These are phyloP conservation scores for Callionymus lyra DNA, from an alignment of 2,113 vertebrate species.

Conservation along the genomic window DNA sequence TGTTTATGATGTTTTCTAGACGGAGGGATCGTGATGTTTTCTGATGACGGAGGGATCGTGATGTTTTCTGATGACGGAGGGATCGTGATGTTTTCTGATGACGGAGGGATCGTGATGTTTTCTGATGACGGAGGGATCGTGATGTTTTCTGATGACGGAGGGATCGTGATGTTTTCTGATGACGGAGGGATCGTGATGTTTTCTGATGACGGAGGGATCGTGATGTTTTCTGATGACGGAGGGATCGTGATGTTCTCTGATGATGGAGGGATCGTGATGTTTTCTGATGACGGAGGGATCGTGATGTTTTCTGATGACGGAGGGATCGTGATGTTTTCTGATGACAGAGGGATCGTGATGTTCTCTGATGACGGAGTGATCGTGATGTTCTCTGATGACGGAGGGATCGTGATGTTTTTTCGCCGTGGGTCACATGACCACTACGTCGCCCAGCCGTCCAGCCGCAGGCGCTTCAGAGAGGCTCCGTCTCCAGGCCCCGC, in stretches of 20 bases:
- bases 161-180: slow-evolving; percentile 5
- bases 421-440: slow-evolving; percentile 1
- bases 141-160: too few species aligned
- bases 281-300: background rate
- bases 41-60: background rate
- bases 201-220: too few species aligned
- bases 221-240: slow-evolving; percentile 4
- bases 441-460: slow-evolving; percentile 91
- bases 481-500: slow-evolving; percentile 78
- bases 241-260: too few species aligned
- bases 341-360: too few species aligned
- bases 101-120: slow-evolving; percentile 7
- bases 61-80: slow-evolving; percentile 3
- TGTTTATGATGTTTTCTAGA: too few species aligned
- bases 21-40: slow-evolving; percentile 6
- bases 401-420: too few species aligned
- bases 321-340: slow-evolving; percentile 6
- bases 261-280: slow-evolving; percentile 5
- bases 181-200: too few species aligned
- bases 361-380: too few species aligned
- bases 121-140: background rate
- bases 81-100: too few species aligned
- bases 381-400: slow-evolving; percentile 4
- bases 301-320: too few species aligned
- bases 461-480: slow-evolving; percentile 84